Conservation (phyloP, 2,113 vertebrate genomes). For the Corvus cornix region DNA sequence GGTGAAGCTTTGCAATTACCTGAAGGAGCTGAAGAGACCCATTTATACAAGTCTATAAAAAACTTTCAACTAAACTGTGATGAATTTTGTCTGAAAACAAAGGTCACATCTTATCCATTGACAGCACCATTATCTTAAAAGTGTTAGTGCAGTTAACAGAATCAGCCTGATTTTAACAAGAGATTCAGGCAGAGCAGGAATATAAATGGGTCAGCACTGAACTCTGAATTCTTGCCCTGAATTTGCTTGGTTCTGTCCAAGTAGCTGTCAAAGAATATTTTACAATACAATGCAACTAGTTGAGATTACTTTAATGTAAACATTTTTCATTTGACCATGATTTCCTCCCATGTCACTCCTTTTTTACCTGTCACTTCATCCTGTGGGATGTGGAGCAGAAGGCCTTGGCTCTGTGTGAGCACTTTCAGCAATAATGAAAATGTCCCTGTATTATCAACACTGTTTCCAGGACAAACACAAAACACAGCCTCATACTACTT, state of each 20-base stretch:
- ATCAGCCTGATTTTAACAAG: neutral
- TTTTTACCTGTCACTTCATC: neutral
- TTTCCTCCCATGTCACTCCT: neutral
- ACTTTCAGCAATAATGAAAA: neutral
- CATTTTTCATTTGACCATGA: rapidly evolving
- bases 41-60: neutral
- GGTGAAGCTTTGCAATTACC: neutral
- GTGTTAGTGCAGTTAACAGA: neutral
- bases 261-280: neutral
- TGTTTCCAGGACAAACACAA: neutral
- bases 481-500: neutral
- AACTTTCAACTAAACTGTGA: neutral
- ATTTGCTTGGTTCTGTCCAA: neutral
- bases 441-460: neutral
- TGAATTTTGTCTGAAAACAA: neutral
- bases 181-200: rapidly evolving
- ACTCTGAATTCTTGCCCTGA: neutral
- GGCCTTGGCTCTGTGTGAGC: neutral
- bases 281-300: neutral
- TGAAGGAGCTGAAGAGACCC: neutral
- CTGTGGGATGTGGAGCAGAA: neutral
- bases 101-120: neutral
- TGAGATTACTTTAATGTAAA: neutral
- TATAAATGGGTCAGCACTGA: neutral
- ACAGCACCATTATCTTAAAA: neutral